Base-by-base conservation (phyloP, 2,888 invertebrate genomes). In the Sisyra terminalis region DNA sequence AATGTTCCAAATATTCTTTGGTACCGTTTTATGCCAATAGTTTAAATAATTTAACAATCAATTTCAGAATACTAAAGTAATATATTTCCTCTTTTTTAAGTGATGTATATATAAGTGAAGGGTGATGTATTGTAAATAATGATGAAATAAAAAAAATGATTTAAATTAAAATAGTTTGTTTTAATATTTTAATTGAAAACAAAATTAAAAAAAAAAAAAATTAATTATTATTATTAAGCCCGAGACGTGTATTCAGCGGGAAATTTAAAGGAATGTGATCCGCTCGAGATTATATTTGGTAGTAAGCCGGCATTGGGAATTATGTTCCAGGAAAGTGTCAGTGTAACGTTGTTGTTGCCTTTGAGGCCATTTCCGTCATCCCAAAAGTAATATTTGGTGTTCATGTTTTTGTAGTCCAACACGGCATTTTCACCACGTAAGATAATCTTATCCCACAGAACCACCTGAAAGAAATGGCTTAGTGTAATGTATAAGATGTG, bases 301-400 rank as follows among this genome's bases (percentile, higher is more conserved):
- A 98, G 66, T 43, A 92, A 72, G 34, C 98, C 98, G 48, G 97
- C 94, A 65, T 98, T 98, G 17, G 98, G 97, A 53, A 98, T 90
- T 46, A 98, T 89, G 64, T 98, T 98, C 90, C 92, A 97, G 0
- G 90, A 88, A 31, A 98, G 65, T n/a, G 83, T 85, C 45, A 98
- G 66, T 1, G 94, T 93, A 10, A 98, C 84, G 60, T 98, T 97
- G 56, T 79, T 78, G 65, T 97, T 92, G 45, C 78, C 88, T 58
- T 78, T 87, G 40, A 98, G 71, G 52, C 96, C 94, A 64, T 89
- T 89, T 46, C 97, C 97, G 69, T 97, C 97, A 71, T 98, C 98
- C 89, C 94, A 93, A 69, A 98, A 98, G 59, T 97, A 98, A 66
- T 98, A 98, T 59, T 98, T 97, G 2, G 93, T 89, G 61, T 94